Evolutionary conservation across 2,113 vertebrate species (phyloP), one percentile per base, ranked within the genome.

Genomic region (Eurypyga helias): DNA sequence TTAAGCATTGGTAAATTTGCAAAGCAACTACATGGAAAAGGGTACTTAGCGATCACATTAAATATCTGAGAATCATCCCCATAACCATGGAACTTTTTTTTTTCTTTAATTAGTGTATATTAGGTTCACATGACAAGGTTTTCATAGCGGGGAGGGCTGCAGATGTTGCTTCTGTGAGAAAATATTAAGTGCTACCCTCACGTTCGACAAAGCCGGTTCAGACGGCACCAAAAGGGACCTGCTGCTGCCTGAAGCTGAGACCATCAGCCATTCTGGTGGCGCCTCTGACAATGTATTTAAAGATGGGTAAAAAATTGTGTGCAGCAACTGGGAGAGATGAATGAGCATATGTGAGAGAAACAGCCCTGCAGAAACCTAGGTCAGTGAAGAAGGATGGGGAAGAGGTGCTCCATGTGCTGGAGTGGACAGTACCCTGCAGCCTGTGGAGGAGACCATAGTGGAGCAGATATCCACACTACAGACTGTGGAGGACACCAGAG

Each of bases 361-460:
- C 7, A 77, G 9, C 11, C 20, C n/a, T 55, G 29, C 13, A 70
- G n/a, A 62, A n/a, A 34, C 11, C 14, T 9, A 49, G 9, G 36
- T 43, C n/a, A 64, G 57, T 33, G 38, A 33, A 52, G 41, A 38
- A 52, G 12, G 16, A 33, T 13, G 4, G 5, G 17, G n/a, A 52
- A 9, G 3, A 8, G 4, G 1, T 34, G 7, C 5, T 80, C 9
- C 38, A 45, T 29, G 15, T 5, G 3, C 3, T 7, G 57, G 34
- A 38, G 17, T 41, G 41, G 9, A 66, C 23, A 45, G 12, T 31
- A 2, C 5, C 14, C 45, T 54, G 57, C 26, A 51, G 46, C 17
- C n/a, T 1, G 1, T 15, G 14, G n/a, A 19, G 12, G 52, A 43
- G 36, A 48, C 19, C 26, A 36, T 9, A 36, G 21, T 11, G 38